Evolutionary conservation across 2,888 invertebrate genomes (phyloP).

Genomic region (Rhagonycha lutea): DNA sequence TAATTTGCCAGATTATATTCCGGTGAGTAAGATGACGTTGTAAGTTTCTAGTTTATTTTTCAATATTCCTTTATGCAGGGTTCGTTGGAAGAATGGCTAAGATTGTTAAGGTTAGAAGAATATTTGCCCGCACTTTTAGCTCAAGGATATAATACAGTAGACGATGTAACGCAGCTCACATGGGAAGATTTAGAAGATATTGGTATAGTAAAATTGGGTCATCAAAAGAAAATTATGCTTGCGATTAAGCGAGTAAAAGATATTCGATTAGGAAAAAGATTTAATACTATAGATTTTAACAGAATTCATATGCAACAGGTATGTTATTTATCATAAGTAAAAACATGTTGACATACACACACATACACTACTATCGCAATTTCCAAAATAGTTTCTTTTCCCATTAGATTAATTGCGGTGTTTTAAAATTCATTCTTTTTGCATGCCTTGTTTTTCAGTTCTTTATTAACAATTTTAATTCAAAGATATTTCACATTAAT

Average conservation of each 20-base stretch:
- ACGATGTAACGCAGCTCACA: conserved; percentile 91
- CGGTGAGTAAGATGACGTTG: conserved; percentile 65
- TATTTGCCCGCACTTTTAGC: conserved; percentile 88
- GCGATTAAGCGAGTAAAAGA: conserved; percentile 97
- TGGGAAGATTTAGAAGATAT: conserved; percentile 99
- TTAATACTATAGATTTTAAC: conserved; percentile 52
- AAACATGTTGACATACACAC: not conserved
- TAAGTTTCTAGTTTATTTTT: not conserved
- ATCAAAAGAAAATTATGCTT: conserved; percentile 96
- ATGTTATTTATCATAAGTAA: conserved; percentile 2
- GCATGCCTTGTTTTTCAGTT: conserved; percentile 18
- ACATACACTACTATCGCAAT: conserved; percentile 14
- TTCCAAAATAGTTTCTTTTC: conserved; percentile 12
- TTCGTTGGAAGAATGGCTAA: conserved; percentile 93
- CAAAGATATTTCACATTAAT: conserved; percentile 30
- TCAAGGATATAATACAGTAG: conserved; percentile 93
- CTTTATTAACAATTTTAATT: conserved; percentile 19
- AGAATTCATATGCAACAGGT: conserved; percentile 52
- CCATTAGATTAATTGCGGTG: conserved; percentile 21
- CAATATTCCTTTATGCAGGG: conserved; percentile 62
- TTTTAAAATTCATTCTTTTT: conserved; percentile 19
- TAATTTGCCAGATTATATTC: conserved; percentile 93
- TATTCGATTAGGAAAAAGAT: conserved; percentile 82
- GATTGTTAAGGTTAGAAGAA: conserved; percentile 86
- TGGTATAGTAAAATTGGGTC: conserved; percentile 90